These are phyloP conservation scores for Clepsis dumicolana DNA, from an alignment of 2,888 invertebrate genomes.

Conservation along the genomic window DNA sequence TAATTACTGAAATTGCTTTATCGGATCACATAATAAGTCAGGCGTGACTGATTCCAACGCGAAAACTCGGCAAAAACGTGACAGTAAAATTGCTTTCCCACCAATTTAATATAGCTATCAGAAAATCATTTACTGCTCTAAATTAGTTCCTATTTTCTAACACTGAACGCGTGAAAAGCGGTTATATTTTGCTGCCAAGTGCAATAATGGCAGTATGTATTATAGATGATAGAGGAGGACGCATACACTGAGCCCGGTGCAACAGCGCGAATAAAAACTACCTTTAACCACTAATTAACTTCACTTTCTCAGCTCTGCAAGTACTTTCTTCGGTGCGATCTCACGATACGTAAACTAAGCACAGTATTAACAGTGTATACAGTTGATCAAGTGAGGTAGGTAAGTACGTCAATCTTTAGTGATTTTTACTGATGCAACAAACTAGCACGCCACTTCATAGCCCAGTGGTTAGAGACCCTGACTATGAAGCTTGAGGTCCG, in stretches of 20 bases:
- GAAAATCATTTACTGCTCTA: slow-evolving; percentile 9
- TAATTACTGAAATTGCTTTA: too few species aligned
- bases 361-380: not conserved
- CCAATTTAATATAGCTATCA: slow-evolving; percentile 17
- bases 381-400: not conserved
- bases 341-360: slow-evolving; percentile 21
- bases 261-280: slow-evolving; percentile 52
- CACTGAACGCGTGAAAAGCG: slow-evolving; percentile 50
- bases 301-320: slow-evolving; percentile 62
- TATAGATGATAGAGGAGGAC: slow-evolving; percentile 55
- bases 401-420: too few species aligned
- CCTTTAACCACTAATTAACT: slow-evolving; percentile 62
- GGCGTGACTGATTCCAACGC: slow-evolving; percentile 45
- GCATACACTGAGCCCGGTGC: slow-evolving; percentile 33
- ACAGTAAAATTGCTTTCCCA: slow-evolving; percentile 47
- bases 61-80: slow-evolving; percentile 49
- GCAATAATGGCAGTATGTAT: slow-evolving; percentile 13
- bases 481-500: too few species aligned
- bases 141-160: slow-evolving; percentile 44
- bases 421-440: too few species aligned
- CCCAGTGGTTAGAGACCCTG: too few species aligned
- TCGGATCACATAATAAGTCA: slow-evolving; percentile 34
- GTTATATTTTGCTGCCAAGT: slow-evolving; percentile 45
- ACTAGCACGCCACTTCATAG: too few species aligned
- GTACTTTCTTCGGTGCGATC: slow-evolving; percentile 29